Percentiles rank a stretch among this genome's conserved stretches.
Evolutionary conservation across 2,113 vertebrate species (phyloP).

Genomic region (Archocentrus centrarchus): DNA sequence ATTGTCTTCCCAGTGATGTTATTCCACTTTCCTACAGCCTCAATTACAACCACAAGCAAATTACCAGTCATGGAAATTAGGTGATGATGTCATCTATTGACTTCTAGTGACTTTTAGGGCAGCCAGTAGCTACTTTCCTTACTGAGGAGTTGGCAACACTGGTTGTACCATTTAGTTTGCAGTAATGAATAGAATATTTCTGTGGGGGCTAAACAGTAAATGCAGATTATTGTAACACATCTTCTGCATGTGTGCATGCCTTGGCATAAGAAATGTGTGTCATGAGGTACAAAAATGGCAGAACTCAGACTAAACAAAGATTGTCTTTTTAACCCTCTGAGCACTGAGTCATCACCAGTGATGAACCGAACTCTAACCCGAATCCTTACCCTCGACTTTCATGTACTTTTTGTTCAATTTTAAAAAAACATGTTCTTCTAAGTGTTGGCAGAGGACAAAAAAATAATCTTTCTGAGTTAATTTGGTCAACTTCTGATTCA

Average conservation of each 20-base stretch:
- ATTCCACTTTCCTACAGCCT: too few relatives aligned
- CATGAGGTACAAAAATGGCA: too few relatives aligned
- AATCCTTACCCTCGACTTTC: background rate
- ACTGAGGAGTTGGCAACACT: too few relatives aligned
- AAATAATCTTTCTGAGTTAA: background rate
- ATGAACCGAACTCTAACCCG: background rate
- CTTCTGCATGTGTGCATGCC: background rate
- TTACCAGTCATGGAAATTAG: too few relatives aligned
- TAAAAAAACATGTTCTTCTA: background rate
- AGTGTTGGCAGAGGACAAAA: background rate
- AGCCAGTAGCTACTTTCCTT: too few relatives aligned
- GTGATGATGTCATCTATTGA: too few relatives aligned
- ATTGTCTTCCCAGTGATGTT: too few relatives aligned
- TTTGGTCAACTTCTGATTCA: background rate
- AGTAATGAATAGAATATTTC: background rate
- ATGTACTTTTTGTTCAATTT: background rate
- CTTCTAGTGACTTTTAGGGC: too few relatives aligned
- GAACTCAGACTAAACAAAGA: too few relatives aligned
- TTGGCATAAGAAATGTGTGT: too few relatives aligned
- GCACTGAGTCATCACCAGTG: background rate
- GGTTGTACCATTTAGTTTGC: too few relatives aligned
- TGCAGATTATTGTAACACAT: background rate
- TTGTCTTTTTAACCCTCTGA: background rate
- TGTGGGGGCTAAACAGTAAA: background rate
- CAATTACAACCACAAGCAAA: too few relatives aligned